Evolutionary conservation across 2,888 invertebrate species (phyloP).

Genomic region (Dendrolimus pini): DNA sequence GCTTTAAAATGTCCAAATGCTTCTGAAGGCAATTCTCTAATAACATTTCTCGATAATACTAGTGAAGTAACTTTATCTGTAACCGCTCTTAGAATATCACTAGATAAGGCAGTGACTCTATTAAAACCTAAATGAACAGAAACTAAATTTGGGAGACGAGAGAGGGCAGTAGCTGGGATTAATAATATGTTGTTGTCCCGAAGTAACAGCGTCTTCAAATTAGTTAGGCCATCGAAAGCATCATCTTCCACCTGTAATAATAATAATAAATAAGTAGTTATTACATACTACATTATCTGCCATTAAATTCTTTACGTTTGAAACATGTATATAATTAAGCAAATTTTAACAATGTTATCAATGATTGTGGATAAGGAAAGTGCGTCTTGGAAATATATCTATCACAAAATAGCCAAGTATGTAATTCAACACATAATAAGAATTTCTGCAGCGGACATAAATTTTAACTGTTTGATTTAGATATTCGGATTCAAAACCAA

Average conservation of each 20-base stretch:
- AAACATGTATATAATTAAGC: too few relatives aligned
- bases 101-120: slow-evolving; percentile 89
- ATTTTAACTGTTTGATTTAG: too few relatives aligned
- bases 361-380: too few relatives aligned
- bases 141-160: slow-evolving; percentile 84
- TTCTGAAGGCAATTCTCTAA: slow-evolving; percentile 88
- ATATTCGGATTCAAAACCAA: too few relatives aligned
- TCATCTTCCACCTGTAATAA: slow-evolving; percentile 87
- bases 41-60: slow-evolving; percentile 88
- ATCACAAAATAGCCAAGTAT: too few relatives aligned
- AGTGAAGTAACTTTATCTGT: slow-evolving; percentile 84
- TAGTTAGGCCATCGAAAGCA: slow-evolving; percentile 88
- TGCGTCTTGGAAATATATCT: too few relatives aligned
- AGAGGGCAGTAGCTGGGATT: slow-evolving; percentile 89
- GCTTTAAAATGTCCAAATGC: slow-evolving; percentile 88
- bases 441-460: too few relatives aligned
- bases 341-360: too few relatives aligned
- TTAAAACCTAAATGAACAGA: slow-evolving; percentile 90
- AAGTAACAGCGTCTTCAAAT: slow-evolving; percentile 84
- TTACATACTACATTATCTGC: too few relatives aligned
- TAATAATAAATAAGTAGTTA: background rate
- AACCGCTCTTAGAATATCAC: slow-evolving; percentile 84
- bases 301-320: too few relatives aligned
- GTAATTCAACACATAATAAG: too few relatives aligned
- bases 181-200: slow-evolving; percentile 92